A percentile compares a stretch with the other conserved stretches of the same genome.
These are phyloP conservation scores for Linhomoeus sp. DNA, from an alignment of 2,888 invertebrate species.

Conservation along the genomic window DNA sequence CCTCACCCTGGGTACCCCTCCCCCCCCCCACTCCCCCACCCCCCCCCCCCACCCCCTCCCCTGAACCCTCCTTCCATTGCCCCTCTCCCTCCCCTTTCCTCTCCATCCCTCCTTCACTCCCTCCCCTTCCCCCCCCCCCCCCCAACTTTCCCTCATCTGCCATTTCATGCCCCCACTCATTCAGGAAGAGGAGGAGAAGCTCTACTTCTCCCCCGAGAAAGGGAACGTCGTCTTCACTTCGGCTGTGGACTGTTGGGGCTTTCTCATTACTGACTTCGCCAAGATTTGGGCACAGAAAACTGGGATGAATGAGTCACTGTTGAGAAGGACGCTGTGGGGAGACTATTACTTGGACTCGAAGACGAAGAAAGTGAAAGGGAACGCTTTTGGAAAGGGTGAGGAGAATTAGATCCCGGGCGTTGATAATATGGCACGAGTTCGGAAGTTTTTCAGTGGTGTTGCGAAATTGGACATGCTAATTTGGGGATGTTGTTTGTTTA, in stretches of 20 bases:
- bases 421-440: not conserved
- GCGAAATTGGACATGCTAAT: not conserved
- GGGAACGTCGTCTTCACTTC: constrained; percentile 88
- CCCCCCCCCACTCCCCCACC: no score
- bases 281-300: constrained; percentile 51
- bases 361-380: constrained; percentile 57
- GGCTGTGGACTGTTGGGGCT: constrained; percentile 86
- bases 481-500: not conserved
- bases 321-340: constrained; percentile 65
- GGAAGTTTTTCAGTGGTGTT: not conserved
- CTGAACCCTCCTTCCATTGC: no score
- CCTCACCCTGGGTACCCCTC: no score
- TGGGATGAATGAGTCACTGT: constrained; percentile 48
- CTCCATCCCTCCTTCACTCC: no score
- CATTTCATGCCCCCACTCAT: no score
- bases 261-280: constrained; percentile 57
- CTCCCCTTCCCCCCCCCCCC: no score
- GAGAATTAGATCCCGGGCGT: constrained; percentile 68
- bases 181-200: constrained; percentile 31
- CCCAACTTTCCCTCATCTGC: no score
- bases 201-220: constrained; percentile 75
- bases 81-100: no score
- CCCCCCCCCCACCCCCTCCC: no score
- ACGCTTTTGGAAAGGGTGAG: constrained; percentile 71
- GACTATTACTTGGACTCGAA: constrained; percentile 71